Conservation (phyloP, 2,113 vertebrate species). For the Oxyruncus cristatus region DNA sequence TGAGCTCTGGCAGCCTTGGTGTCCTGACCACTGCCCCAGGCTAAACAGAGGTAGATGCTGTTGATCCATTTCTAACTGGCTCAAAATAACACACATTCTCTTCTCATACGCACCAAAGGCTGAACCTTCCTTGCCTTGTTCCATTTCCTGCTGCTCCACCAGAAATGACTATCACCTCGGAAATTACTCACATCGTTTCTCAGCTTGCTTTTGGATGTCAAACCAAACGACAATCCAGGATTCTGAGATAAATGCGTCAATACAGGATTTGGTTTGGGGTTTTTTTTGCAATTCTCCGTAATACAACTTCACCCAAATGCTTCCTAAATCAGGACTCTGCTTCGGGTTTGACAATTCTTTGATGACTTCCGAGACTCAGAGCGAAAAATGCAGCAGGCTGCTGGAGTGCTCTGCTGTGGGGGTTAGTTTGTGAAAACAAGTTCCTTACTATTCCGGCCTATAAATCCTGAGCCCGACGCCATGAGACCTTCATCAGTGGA, state of each 20-base stretch:
- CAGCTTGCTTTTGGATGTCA: neutral
- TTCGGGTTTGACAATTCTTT: neutral
- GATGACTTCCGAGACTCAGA: neutral
- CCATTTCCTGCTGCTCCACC: neutral
- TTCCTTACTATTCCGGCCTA: neutral
- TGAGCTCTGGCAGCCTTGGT: neutral
- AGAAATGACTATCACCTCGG: neutral
- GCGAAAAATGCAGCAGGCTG: neutral
- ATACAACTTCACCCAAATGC: neutral
- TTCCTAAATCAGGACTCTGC: neutral
- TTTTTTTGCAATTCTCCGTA: neutral
- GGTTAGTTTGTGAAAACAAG: neutral
- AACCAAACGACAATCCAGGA: neutral
- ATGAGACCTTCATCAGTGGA: neutral
- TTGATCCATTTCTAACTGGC: neutral
- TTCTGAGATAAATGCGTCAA: neutral
- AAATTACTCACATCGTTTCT: neutral
- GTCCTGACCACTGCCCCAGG: neutral
- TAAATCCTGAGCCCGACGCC: neutral
- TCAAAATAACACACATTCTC: neutral
- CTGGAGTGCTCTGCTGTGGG: neutral
- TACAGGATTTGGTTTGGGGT: neutral
- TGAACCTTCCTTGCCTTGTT: neutral
- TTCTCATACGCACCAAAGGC: neutral
- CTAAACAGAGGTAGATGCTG: neutral